phyloP scores from a whole-genome alignment of 2,888 invertebrate genomes.

The Pristionchus japonicus region DNA sequence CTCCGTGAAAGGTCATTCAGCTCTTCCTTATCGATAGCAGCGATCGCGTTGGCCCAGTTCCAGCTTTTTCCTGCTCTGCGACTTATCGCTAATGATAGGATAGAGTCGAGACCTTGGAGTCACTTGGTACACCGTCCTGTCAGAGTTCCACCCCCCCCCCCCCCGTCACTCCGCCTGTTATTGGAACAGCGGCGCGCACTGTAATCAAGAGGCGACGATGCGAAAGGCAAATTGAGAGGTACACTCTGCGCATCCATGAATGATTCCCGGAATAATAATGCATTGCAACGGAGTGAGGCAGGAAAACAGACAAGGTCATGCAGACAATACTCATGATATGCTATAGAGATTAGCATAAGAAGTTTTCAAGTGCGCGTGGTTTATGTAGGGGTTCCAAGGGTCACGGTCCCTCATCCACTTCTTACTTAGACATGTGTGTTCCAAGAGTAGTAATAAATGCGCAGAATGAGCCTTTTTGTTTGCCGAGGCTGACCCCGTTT shows the following conservation, averaged over 20 bases:
- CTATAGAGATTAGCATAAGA: background rate
- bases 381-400: slow-evolving; percentile 9
- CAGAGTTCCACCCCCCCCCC: no score
- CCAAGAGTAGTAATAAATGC: slow-evolving; percentile 38
- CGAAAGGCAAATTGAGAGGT: slow-evolving; percentile 32
- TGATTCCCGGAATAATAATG: slow-evolving; percentile 26
- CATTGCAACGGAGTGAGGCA: background rate
- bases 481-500: slow-evolving; percentile 13
- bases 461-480: slow-evolving; percentile 20
- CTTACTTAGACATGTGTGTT: background rate
- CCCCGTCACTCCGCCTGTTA: background rate
- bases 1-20: slow-evolving; percentile 4
- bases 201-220: slow-evolving; percentile 27
- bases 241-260: background rate
- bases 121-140: background rate
- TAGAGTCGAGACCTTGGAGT: slow-evolving; percentile 10
- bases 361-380: slow-evolving; percentile 30
- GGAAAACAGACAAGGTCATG: slow-evolving; percentile 19
- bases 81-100: slow-evolving; percentile 31
- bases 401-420: slow-evolving; percentile 13
- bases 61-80: background rate
- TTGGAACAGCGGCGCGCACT: slow-evolving; percentile 12
- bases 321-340: background rate
- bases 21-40: background rate
- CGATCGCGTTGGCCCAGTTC: slow-evolving; percentile 28